Base-by-base conservation (phyloP, 2,797 vertebrate genomes). In the Petrocephalus sullivani region DNA sequence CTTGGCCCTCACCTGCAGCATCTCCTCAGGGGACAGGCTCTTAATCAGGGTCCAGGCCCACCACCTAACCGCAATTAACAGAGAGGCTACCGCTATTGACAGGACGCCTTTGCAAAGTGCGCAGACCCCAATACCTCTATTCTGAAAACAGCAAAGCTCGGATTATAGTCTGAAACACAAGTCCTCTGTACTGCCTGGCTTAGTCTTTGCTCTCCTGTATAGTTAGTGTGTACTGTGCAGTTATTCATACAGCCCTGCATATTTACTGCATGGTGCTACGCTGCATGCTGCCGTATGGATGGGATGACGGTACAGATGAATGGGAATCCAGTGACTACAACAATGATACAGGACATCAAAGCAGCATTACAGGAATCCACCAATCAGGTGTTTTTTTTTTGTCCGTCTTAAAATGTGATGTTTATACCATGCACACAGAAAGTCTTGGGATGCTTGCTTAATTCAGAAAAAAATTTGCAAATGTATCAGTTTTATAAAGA, bases 11-110 rank as follows among this genome's bases (percentile, higher is more conserved):
- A 99, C 95, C 90, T 98, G 97, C 75, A 97, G 96, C 21, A 96
- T 92, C 90, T 97, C 96, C 46, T 97, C 96, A 2, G 97, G 94
- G 86, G 97, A 96, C 54, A 99, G 94, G 64, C 93, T 95, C 94
- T 96, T 98, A 95, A 99, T 98, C 57, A 98, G 95, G 0, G 95
- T 97, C 88, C 95, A 95, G 0, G 97, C 98, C 96, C 98, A 97
- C 98, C 98, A 99, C 93, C 98, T 99, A 91, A 58, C 28, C 87
- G 46, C 23, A 64, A 78, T 41, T 19, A 84, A 86, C 87, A 88
- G 53, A 88, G 88, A 89, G 37, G 64, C 75, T n/a, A 23, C 58
- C 83, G 81, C 88, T 78, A 89, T 85, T 37, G 64, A 71, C 12
- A 37, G 14, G 28, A n/a, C 1, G 16, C 71, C 71, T 78, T 16